A percentile compares a stretch with the other conserved stretches of the same genome.
phyloP scores from a whole-genome alignment of 2,888 invertebrate species.

The Rotaria macrura region DNA sequence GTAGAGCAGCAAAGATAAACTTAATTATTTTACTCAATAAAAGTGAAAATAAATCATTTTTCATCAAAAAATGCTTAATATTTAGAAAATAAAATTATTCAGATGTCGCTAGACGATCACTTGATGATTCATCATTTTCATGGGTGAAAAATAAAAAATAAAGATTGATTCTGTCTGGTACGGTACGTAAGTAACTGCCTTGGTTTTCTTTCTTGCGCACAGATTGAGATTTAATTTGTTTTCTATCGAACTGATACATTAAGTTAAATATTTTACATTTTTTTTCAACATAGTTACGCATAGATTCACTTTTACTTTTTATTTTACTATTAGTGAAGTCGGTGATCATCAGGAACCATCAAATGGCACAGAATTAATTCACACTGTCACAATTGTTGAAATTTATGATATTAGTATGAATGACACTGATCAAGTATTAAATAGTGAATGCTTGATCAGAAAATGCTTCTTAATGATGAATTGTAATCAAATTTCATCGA shows the following conservation, averaged over 20 bases:
- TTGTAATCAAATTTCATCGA: constrained; percentile 62
- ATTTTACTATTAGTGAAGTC: background rate
- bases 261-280: background rate
- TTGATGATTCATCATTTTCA: background rate
- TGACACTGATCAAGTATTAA: constrained; percentile 66
- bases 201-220: too few relatives aligned
- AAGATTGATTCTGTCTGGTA: too few relatives aligned
- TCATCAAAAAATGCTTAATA: background rate
- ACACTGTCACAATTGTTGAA: constrained; percentile 60
- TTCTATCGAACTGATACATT: background rate
- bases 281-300: background rate
- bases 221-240: background rate
- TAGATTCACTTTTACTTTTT: background rate
- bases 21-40: background rate
- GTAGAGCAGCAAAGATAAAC: background rate
- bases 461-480: constrained; percentile 53
- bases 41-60: background rate
- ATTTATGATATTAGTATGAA: constrained; percentile 68
- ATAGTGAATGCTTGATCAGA: constrained; percentile 63
- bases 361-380: constrained; percentile 51
- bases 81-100: background rate
- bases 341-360: background rate
- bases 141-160: background rate
- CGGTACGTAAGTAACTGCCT: too few relatives aligned
- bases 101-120: background rate